Percentiles rank a stretch among this genome's conserved stretches.
Evolutionary conservation across 2,797 vertebrate genomes (phyloP).

Genomic region (Microctenopoma stevenorrisi): DNA sequence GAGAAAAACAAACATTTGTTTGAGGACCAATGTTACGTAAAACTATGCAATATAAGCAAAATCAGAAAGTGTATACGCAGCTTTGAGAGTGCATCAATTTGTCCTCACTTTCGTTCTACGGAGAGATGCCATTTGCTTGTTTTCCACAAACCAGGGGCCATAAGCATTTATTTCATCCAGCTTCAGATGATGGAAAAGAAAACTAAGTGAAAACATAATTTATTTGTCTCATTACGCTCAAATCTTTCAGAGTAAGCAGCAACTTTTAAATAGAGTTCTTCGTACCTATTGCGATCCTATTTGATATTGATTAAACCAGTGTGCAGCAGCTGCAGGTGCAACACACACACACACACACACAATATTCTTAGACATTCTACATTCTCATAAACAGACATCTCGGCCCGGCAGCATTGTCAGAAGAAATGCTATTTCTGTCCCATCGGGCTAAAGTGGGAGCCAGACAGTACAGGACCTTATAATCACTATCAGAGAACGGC

Average conservation of each 20-base stretch:
- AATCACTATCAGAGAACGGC: slow-evolving; percentile 67
- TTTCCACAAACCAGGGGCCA: slow-evolving; percentile 35
- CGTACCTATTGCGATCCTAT: slow-evolving; percentile 19
- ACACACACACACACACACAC: slow-evolving; percentile 12
- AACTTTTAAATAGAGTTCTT: slow-evolving; percentile 12
- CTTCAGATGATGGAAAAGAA: slow-evolving; percentile 10
- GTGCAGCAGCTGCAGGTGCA: slow-evolving; percentile 40
- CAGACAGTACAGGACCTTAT: slow-evolving; percentile 71
- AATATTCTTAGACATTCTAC: slow-evolving; percentile 12
- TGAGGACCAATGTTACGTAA: slow-evolving; percentile 41
- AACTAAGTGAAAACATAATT: slow-evolving; percentile 1
- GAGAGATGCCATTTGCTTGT: slow-evolving; percentile 50
- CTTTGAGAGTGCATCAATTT: slow-evolving; percentile 48
- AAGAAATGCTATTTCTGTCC: slow-evolving; percentile 55
- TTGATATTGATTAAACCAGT: slow-evolving; percentile 30
- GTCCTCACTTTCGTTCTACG: slow-evolving; percentile 43
- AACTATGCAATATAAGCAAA: slow-evolving; percentile 57
- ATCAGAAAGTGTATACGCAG: slow-evolving; percentile 50
- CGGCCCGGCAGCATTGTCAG: slow-evolving; percentile 40
- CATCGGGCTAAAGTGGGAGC: slow-evolving; percentile 47
- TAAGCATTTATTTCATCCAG: slow-evolving; percentile 28
- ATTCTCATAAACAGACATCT: slow-evolving; percentile 46
- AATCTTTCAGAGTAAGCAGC: slow-evolving; percentile 28
- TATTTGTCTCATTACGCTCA: slow-evolving; percentile 22
- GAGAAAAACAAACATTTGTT: slow-evolving; percentile 52